Evolutionary conservation across 2,113 vertebrate species (phyloP), one percentile per base, ranked within the genome.

Genomic region (Solea solea): DNA sequence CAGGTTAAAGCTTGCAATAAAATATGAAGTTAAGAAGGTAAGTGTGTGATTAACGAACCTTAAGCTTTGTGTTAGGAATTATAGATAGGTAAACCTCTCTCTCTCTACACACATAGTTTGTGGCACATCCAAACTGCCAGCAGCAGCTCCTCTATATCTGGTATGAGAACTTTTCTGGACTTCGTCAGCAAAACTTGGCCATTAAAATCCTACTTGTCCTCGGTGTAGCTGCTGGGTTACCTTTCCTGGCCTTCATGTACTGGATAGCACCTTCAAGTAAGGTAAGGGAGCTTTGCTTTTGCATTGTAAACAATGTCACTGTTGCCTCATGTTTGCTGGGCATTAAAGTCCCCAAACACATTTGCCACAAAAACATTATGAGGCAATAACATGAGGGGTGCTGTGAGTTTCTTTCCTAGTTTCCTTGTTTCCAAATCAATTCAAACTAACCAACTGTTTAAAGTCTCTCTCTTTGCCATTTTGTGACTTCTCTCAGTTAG

Each of bases 21-120:
- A 98, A 76, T 99, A 97, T 10, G 97, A 98, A 86, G 94, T 98
- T 0, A 99, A 99, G 93, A 98, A 98, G 94, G 97, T 99, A 92
- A 73, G 72, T 5, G 1, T 28, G 54, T 16, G 7, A 74, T 50
- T 7, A 52, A n/a, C 12, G 2, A n/a, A 42, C 48, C 63, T 41
- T 6, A 3, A 14, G 27, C 10, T 13, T 48, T 13, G 8, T 13
- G 14, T 28, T 74, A 28, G 15, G 13, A 53, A 62, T 3, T 11
- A 15, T 34, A 6, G 5, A 54, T 53, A 5, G 5, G 11, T 14
- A 48, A 5, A 44, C 13, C n/a, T 27, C 16, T 44, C 11, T 41
- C 39, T 21, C 9, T 16, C 39, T 28, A 54, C 53, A 56, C 7
- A 55, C 5, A 41, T 0, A 98, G 97, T 99, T 99, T 86, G 96